phyloP scores from a whole-genome alignment of 2,113 vertebrate species.

The Terrapene triunguis region DNA sequence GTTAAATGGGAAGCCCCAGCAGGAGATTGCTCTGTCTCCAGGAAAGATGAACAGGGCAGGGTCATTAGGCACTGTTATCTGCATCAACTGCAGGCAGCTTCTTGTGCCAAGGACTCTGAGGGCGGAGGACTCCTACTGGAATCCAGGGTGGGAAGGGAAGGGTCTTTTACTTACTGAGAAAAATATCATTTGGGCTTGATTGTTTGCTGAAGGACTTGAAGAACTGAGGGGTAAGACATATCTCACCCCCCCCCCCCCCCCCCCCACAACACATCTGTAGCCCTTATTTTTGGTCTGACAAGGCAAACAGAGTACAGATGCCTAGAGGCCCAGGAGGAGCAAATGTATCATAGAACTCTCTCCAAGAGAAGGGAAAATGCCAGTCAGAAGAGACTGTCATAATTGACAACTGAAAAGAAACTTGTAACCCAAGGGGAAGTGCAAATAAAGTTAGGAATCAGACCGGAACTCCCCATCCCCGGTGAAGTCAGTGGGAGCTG shows the following conservation, averaged over 20 bases:
- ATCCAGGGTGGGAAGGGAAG: background rate
- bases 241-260: too few relatives aligned
- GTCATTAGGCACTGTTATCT: background rate
- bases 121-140: background rate
- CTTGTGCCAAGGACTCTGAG: background rate
- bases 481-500: background rate
- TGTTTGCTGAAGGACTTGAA: background rate
- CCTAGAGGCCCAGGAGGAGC: too few relatives aligned
- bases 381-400: background rate
- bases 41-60: background rate
- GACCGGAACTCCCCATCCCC: background rate
- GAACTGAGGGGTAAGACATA: background rate
- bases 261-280: too few relatives aligned
- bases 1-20: background rate
- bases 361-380: background rate
- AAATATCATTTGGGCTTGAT: background rate
- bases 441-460: background rate
- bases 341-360: too few relatives aligned
- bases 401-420: background rate
- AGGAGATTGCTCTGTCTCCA: background rate
- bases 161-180: background rate
- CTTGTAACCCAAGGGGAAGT: background rate
- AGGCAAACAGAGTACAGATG: too few relatives aligned
- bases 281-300: too few relatives aligned
- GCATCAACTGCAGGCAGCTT: conserved; percentile 9